Conservation (phyloP, 2,113 vertebrate genomes). For the Macquaria ambigua region DNA sequence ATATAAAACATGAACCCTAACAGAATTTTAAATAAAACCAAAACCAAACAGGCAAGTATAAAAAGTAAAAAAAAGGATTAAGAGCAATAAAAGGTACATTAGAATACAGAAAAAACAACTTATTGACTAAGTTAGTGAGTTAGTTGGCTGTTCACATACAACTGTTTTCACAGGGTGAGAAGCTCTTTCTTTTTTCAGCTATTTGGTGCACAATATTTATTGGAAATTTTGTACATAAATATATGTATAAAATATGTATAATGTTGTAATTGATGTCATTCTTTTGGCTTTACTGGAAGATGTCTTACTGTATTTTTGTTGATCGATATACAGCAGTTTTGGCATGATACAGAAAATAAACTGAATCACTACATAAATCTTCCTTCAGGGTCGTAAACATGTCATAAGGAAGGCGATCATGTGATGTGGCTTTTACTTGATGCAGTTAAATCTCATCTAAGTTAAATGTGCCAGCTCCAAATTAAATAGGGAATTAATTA, state of each 20-base stretch:
- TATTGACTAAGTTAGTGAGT: too few species aligned
- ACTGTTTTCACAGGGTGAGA: background rate
- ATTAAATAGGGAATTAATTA: conserved; percentile 59
- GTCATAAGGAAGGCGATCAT: conserved; percentile 9
- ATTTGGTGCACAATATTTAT: background rate
- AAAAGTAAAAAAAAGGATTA: too few species aligned
- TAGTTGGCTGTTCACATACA: background rate
- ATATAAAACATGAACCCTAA: background rate
- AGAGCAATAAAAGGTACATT: background rate
- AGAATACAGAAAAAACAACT: background rate
- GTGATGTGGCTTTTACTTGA: conserved; percentile 23
- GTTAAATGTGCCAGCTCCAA: conserved; percentile 43
- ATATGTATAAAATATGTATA: background rate
- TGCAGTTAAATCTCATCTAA: conserved; percentile 15
- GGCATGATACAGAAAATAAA: conserved; percentile 7
- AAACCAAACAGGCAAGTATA: background rate
- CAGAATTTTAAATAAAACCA: background rate
- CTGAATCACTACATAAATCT: conserved; percentile 24
- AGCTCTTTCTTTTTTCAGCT: background rate
- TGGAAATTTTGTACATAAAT: background rate
- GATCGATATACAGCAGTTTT: background rate
- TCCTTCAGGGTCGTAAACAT: conserved; percentile 1
- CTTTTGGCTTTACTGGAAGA: background rate
- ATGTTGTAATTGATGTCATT: background rate
- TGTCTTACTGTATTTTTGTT: background rate